Evolutionary conservation across 2,113 vertebrate genomes (phyloP).

Genomic region (Plestiodon gilberti): DNA sequence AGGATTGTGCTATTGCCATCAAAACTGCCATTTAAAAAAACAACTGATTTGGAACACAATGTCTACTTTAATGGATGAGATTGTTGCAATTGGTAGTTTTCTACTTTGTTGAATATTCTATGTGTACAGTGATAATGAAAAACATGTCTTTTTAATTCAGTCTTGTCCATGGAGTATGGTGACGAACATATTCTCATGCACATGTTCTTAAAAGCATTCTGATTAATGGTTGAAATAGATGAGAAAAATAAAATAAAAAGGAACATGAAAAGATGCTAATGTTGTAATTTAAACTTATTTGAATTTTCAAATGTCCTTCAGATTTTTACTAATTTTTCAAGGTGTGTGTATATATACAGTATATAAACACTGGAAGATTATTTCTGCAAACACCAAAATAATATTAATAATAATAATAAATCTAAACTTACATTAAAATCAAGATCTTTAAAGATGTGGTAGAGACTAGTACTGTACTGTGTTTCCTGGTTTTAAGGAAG

Average conservation of each 20-base stretch:
- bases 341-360: slow-evolving; percentile 45
- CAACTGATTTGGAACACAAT: slow-evolving; percentile 52
- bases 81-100: slow-evolving; percentile 32
- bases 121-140: slow-evolving; percentile 22
- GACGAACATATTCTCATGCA: slow-evolving; percentile 72
- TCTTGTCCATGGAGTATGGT: slow-evolving; percentile 43
- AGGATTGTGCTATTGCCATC: slow-evolving; percentile 55
- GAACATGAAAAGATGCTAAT: slow-evolving; percentile 71
- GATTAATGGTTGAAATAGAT: slow-evolving; percentile 74
- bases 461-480: slow-evolving; percentile 74
- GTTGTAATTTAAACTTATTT: slow-evolving; percentile 71
- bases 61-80: slow-evolving; percentile 46
- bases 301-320: slow-evolving; percentile 70
- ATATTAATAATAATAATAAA: slow-evolving; percentile 50
- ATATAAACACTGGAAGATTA: slow-evolving; percentile 50
- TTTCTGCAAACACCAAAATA: slow-evolving; percentile 34
- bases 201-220: slow-evolving; percentile 66
- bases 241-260: slow-evolving; percentile 55
- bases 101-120: slow-evolving; percentile 30
- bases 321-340: slow-evolving; percentile 59
- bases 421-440: slow-evolving; percentile 69
- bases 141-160: slow-evolving; percentile 48
- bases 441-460: slow-evolving; percentile 74
- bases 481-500: slow-evolving; percentile 65
- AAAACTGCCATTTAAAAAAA: slow-evolving; percentile 45